Conservation (phyloP, 2,888 invertebrate genomes). For the Eulithis prunata region DNA sequence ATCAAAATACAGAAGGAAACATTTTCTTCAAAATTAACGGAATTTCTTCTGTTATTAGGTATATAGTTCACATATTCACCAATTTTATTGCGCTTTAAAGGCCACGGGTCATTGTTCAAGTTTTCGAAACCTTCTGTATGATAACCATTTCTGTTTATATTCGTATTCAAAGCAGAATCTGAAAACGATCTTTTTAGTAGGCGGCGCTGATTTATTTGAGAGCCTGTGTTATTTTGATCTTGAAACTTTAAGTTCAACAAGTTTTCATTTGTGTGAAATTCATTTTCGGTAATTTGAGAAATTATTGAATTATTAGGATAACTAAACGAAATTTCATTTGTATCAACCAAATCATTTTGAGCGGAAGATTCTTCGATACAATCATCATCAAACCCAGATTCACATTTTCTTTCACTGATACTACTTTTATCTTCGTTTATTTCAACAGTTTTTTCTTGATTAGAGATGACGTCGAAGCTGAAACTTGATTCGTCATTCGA, state of each 20-base stretch:
- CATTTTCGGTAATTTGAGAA: constrained; percentile 25
- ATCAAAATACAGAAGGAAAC: constrained; percentile 76
- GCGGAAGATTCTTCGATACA: constrained; percentile 10
- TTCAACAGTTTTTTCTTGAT: constrained; percentile 9
- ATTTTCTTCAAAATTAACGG: constrained; percentile 71
- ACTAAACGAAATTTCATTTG: constrained; percentile 23
- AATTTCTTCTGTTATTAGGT: constrained; percentile 71
- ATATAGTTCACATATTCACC: constrained; percentile 51
- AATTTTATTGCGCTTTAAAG: constrained; percentile 62
- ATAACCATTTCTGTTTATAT: constrained; percentile 40
- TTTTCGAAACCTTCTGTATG: constrained; percentile 46
- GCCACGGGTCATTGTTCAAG: constrained; percentile 44
- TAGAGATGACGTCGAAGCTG: not conserved
- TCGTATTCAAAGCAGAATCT: constrained; percentile 65
- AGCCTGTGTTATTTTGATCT: constrained; percentile 9
- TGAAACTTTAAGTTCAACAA: constrained; percentile 7
- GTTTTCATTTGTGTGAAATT: constrained; percentile 13
- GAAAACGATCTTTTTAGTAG: constrained; percentile 71
- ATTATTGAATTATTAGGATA: constrained; percentile 28
- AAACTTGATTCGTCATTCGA: not conserved
- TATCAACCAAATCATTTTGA: constrained; percentile 18
- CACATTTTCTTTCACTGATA: constrained; percentile 5
- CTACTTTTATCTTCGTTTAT: constrained; percentile 1
- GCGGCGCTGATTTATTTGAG: constrained; percentile 36
- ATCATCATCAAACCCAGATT: constrained; percentile 13